Evolutionary conservation across 2,888 invertebrate species (phyloP), one percentile per base, ranked within the genome.

Genomic region (Epicampocera succincta): DNA sequence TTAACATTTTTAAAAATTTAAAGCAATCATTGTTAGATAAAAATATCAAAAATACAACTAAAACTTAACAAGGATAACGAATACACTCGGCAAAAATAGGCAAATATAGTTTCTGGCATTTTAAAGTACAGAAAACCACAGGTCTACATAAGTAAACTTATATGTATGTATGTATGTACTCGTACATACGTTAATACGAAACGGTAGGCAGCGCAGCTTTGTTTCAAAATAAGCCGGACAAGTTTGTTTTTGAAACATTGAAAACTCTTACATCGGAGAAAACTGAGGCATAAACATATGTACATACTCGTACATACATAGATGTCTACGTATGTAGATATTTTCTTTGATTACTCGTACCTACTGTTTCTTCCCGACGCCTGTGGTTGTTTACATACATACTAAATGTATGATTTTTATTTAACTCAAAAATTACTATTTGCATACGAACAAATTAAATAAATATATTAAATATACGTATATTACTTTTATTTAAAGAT

Each of bases 21-120:
- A 79, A 73, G 72, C 78, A 79, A 79, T 79, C 72, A 66, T 58
- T 60, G 78, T 73, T 79, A 79, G 66, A 54, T 60, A 68, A 65
- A 52, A 58, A 60, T 60, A 68, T 52, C 15, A 8, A 46, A 75
- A 68, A 61, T n/a, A 29, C 29, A 52, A 40, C 40, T 40, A 25
- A 48, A 63, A 54, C 4, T 69, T 76, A 33, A 33, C 33, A 33
- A 33, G 33, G 33, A 33, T 33, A 33, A 8, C 19, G 4, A 65
- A 44, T 50, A 78, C 78, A 78, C 78, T 78, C 72, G 65, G 38
- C 65, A 6, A 11, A 44, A 76, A 50, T 76, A 72, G 56, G 19
- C 56, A 77, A 65, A 66, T 21, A 52, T 25, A 40, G 72, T 78
- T 46, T 25, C 17, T 44, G 8, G 33, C 21, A 60, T 15, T 25